Base-by-base conservation (phyloP, 2,888 invertebrate species). In the Polydesmus complanatus region DNA sequence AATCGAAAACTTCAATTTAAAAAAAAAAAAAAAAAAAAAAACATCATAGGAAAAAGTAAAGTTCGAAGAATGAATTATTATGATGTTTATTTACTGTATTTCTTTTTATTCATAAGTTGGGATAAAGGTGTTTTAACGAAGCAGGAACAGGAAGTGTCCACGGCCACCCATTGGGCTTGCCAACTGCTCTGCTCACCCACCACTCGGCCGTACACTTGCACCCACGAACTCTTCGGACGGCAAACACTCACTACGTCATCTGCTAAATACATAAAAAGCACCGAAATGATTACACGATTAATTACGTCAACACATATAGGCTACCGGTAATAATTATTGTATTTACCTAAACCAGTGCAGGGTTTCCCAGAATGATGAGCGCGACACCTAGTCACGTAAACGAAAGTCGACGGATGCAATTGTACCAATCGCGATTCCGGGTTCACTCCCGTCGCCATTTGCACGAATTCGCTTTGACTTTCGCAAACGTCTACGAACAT, bases 141-240 rank as follows among this genome's bases (percentile, higher is more conserved):
- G 47, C 65, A 65, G 1, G 63, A 60, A 56, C 65, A 65, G 5
- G 65, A 64, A 1, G 64, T 65, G 57, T 64, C 62, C 37, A 64
- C 65, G 14, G 64, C 65, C 2, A 65, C 63, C 65, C 65, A 65
- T 18, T 65, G 65, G 1, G 64, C 62, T 37, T 62, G 60, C 65
- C 65, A 65, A 27, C 59, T 58, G 53, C 62, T 37, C 5, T 37
- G 37, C 8, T 37, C 65, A 26, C 63, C 64, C 2, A 57, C 58
- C 19, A 59, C 60, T 18, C 64, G 54, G 11, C 65, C 65, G n/a
- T 64, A 64, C 21, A 64, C 62, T 53, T 65, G 65, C 18, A 65
- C 61, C 65, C 65, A 65, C 3, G 65, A 64, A 23, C 63, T 65
- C 52, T 65, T 65, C 5, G 64, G 62, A 27, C 64, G 57, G 37